Base-by-base conservation (phyloP, 2,888 invertebrate species). In the Achlya flavicornis region DNA sequence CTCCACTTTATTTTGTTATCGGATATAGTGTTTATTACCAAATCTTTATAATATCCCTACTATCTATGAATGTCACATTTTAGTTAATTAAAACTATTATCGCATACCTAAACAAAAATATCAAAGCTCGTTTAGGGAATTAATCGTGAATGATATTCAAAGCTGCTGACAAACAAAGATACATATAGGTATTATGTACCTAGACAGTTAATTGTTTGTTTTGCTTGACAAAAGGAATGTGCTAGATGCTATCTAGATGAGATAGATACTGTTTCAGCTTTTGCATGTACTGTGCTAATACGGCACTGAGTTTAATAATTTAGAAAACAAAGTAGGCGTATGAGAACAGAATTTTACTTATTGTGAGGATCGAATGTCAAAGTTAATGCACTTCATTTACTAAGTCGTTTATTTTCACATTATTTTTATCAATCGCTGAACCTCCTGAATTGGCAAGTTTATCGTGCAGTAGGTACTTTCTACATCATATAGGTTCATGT, bases 341-440 rank as follows among this genome's bases (percentile, higher is more conserved):
- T 19, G 53, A 19, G 16, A 53, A 14, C 53, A 53, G 10, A 19
- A 10, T n/a, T 53, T 10, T 53, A 19, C 10, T 10, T 1, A 26
- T 26, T 26, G 26, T 26, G 53, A 53, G 19, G 53, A 53, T 19
- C 53, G 19, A 19, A 53, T n/a, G 53, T 16, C 53, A 19, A n/a
- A 16, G 53, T 16, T 19, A 19, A 16, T 53, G 53, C 53, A 19
- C 53, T 35, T n/a, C 0, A 10, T 41, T 41, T 41, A 41, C 41
- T 12, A 12, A 26, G 64, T 61, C 8, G 38, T 65, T 35, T 38
- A 63, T 63, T 63, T 68, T 57, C 64, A 65, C 61, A 62, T 61
- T 58, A 53, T 66, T 63, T 71, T 66, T 70, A 77, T 67, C 64
- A 66, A 59, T 70, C 67, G 67, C 48, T 16, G 48, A 16, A 48